These are phyloP conservation scores for Leucopternis melanops DNA, from an alignment of 2,113 vertebrate genomes.

Conservation along the genomic window DNA sequence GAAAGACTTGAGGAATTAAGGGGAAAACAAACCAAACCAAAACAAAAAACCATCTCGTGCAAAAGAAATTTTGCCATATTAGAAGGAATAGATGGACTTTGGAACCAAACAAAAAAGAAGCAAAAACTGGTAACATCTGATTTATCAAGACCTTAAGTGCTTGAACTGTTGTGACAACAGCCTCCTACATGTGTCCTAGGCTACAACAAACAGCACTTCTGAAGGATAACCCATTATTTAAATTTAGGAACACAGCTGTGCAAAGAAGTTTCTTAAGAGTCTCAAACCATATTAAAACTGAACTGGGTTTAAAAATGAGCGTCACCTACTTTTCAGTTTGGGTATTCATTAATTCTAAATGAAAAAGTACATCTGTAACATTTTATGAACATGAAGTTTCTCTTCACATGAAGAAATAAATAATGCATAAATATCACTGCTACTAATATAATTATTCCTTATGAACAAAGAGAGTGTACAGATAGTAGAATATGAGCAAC, in stretches of 20 bases:
- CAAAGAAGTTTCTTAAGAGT: background rate
- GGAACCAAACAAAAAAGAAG: background rate
- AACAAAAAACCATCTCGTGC: rapidly evolving
- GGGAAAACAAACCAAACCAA: background rate
- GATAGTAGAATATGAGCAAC: background rate
- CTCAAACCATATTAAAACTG: background rate
- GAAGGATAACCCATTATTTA: background rate
- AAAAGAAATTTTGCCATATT: background rate
- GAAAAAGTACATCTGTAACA: background rate
- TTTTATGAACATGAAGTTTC: background rate
- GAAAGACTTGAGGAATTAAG: background rate
- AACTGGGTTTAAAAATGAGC: background rate
- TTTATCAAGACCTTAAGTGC: background rate
- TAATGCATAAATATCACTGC: background rate
- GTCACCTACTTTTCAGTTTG: background rate
- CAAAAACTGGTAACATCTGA: background rate
- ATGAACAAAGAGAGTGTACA: background rate
- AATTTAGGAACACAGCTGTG: background rate
- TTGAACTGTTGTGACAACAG: background rate
- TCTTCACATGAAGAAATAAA: background rate
- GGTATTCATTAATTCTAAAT: background rate
- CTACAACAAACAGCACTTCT: background rate
- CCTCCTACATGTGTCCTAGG: background rate
- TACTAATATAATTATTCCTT: background rate
- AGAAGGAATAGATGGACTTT: background rate